Conservation (phyloP, 2,888 invertebrate species). For the Xestia rhomboidea region DNA sequence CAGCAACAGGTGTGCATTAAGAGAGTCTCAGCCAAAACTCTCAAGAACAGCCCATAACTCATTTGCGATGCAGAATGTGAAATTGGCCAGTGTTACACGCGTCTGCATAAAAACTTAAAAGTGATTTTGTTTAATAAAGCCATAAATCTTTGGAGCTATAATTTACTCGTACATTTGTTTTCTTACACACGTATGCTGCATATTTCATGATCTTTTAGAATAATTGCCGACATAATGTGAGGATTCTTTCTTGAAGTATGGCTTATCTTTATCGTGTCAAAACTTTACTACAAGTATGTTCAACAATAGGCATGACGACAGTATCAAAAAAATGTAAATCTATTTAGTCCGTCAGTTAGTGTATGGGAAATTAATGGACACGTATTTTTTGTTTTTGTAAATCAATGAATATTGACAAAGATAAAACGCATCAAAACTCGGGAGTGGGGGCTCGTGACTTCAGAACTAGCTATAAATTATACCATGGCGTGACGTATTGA, state of each 20-base stretch:
- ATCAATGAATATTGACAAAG: too few relatives aligned
- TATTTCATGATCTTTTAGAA: constrained; percentile 26
- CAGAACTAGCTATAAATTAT: too few relatives aligned
- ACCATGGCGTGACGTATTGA: too few relatives aligned
- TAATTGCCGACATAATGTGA: not conserved
- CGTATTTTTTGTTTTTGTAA: too few relatives aligned
- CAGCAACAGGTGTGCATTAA: not conserved
- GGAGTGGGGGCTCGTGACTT: too few relatives aligned
- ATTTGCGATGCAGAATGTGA: constrained; percentile 22
- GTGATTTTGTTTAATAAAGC: constrained; percentile 37
- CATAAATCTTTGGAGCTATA: constrained; percentile 35
- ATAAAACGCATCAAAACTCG: too few relatives aligned
- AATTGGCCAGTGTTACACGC: constrained; percentile 37
- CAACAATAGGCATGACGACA: too few relatives aligned
- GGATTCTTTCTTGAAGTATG: not conserved
- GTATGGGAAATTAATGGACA: too few relatives aligned
- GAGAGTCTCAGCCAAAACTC: constrained; percentile 6
- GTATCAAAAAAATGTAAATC: too few relatives aligned
- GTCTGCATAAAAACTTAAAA: constrained; percentile 15
- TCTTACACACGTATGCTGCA: constrained; percentile 3
- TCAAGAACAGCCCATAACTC: constrained; percentile 29
- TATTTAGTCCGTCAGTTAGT: too few relatives aligned
- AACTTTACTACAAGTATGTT: not conserved
- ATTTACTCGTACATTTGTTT: constrained; percentile 24
- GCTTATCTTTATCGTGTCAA: not conserved